phyloP scores from a whole-genome alignment of 2,113 vertebrate genomes.

The Bombycilla garrulus region DNA sequence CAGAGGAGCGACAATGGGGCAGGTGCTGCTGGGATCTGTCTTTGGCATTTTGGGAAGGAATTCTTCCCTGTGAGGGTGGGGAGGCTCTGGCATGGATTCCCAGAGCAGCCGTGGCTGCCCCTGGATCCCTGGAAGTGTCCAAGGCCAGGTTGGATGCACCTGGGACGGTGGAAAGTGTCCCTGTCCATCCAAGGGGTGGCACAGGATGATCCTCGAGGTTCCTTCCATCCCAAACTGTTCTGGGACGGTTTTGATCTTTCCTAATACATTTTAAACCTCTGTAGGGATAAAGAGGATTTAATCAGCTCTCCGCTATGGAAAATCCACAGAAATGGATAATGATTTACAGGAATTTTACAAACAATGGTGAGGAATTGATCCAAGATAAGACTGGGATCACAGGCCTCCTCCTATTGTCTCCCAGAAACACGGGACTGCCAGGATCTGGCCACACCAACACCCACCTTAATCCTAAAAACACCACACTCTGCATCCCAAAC shows the following conservation, averaged over 20 bases:
- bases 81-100: fast-evolving
- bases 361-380: background rate
- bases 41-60: background rate
- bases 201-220: background rate
- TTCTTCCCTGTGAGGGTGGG: background rate
- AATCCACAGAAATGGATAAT: background rate
- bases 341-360: background rate
- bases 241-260: background rate
- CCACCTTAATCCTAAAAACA: background rate
- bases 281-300: background rate
- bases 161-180: background rate
- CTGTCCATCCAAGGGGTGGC: background rate
- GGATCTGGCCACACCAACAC: background rate
- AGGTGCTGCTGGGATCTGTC: background rate
- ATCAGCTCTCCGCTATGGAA: background rate
- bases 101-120: background rate
- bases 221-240: background rate
- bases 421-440: fast-evolving
- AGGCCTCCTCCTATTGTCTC: background rate
- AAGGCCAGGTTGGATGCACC: background rate
- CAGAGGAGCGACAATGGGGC: fast-evolving
- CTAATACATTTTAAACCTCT: background rate
- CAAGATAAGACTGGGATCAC: background rate
- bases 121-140: background rate
- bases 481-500: fast-evolving